Base-by-base conservation (phyloP, 2,888 invertebrate species). In the Orchesellides sinensis region DNA sequence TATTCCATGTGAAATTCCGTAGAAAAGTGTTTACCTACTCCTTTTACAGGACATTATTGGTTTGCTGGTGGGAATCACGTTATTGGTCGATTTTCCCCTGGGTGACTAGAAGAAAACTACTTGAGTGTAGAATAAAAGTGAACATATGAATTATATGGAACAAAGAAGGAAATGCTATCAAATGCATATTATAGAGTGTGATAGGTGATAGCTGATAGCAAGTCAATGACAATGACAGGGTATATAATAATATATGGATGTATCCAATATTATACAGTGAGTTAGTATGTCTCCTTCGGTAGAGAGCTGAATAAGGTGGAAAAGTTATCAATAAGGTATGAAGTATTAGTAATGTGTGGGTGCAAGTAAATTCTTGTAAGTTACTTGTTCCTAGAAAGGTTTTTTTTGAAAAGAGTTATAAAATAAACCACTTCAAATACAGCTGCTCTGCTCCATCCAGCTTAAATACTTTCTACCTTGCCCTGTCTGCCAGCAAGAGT, bases 61-160 rank as follows among this genome's bases (percentile, higher is more conserved):
- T 66, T 45, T 56, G 29, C 77, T 66, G 27, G 45, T 77, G 77
- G 75, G 77, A 77, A 77, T 77, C 29, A 47, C 47, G 68, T 77
- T 77, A 68, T 77, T 66, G 77, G 68, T 68, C 21, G 68, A 77
- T 68, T 66, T 77, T 77, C 66, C 77, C 77, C 32, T 54, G 74
- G 45, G 77, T 68, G 29, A 47, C 56, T 56, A 27, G 27, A 19
- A 54, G 61, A 17, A 68, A 68, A 77, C 68, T 77, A 45, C 47
- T 59, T 68, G 47, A 68, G n/a, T n/a, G n/a, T 21, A 21, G 32
- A 45, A 68, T 27, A 54, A 32, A 59, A 59, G 68, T 29, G 25
- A 77, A 56, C 54, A 52, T 25, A 21, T 70, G 35, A 54, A 2
- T 49, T 21, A 10, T 52, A 52, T 8, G n/a, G 40, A 32, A 32